Evolutionary conservation across 2,113 vertebrate species (phyloP).

Genomic region (Pteropus alecto): DNA sequence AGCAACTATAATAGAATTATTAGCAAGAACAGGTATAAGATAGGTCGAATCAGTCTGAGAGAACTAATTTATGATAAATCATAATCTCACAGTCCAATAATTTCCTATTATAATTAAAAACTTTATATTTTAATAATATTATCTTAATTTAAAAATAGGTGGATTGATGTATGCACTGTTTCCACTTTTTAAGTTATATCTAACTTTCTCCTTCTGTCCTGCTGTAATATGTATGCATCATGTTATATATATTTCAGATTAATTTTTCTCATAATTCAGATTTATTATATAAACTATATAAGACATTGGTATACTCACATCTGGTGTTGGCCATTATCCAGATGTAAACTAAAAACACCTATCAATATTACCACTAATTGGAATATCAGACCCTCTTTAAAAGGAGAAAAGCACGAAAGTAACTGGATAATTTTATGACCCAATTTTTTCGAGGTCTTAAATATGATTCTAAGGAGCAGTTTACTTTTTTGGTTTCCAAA

Average conservation of each 20-base stretch:
- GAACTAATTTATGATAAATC: background rate
- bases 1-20: background rate
- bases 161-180: background rate
- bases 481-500: background rate
- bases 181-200: background rate
- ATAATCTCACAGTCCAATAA: background rate
- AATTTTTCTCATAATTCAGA: background rate
- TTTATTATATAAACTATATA: background rate
- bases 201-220: background rate
- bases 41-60: background rate
- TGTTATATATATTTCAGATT: background rate
- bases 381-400: background rate
- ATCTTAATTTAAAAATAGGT: background rate
- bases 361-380: background rate
- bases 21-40: background rate
- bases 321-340: background rate
- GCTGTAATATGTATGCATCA: background rate
- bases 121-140: background rate
- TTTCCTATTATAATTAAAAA: background rate
- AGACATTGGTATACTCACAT: background rate
- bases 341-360: background rate
- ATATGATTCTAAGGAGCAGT: background rate
- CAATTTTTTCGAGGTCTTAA: background rate
- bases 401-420: background rate
- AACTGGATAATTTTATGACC: background rate